phyloP scores from a whole-genome alignment of 2,113 vertebrate genomes.

The Protomyctophum bolini region DNA sequence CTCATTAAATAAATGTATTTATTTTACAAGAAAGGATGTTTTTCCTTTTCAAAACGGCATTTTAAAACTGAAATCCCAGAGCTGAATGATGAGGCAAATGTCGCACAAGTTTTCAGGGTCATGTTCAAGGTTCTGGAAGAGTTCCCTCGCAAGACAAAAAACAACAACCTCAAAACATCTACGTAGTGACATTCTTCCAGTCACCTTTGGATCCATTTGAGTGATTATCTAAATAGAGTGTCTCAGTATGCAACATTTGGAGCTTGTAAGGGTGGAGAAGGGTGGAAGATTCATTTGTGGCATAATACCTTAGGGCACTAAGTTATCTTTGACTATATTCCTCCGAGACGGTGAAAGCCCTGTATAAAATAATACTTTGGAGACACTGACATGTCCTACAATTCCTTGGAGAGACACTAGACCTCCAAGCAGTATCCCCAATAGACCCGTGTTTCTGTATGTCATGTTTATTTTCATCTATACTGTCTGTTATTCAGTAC shows the following conservation, averaged over 20 bases:
- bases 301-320: neutral
- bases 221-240: constrained; percentile 65
- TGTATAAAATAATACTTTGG: constrained; percentile 31
- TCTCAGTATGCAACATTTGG: neutral
- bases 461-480: neutral
- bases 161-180: neutral
- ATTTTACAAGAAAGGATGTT: constrained; percentile 56
- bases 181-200: constrained; percentile 39
- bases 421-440: constrained; percentile 27
- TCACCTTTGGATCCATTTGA: constrained; percentile 49
- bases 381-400: constrained; percentile 28
- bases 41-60: constrained; percentile 41
- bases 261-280: neutral
- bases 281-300: constrained; percentile 1
- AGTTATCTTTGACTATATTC: constrained; percentile 18
- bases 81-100: constrained; percentile 51
- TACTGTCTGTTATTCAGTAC: constrained; percentile 8
- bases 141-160: constrained; percentile 31
- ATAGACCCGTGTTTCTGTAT: neutral
- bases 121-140: constrained; percentile 44
- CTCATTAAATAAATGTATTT: constrained; percentile 79
- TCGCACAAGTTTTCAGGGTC: constrained; percentile 49
- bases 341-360: constrained; percentile 21
- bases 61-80: constrained; percentile 47
- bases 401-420: constrained; percentile 35